phyloP scores from a whole-genome alignment of 2,888 invertebrate species.

The Altica lythri region DNA sequence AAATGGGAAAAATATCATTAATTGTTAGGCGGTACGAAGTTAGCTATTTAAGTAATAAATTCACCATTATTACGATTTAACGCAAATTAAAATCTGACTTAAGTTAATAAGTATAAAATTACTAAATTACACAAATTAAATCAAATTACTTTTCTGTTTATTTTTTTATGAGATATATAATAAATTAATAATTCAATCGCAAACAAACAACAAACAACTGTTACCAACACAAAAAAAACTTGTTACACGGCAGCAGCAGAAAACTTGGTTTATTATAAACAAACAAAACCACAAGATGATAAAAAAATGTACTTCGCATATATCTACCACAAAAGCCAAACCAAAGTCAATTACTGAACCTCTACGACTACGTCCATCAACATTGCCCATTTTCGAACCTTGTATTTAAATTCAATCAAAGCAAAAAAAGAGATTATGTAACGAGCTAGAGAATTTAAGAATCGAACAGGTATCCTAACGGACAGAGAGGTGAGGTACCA shows the following conservation, averaged over 20 bases:
- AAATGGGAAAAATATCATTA: too few relatives aligned
- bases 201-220: constrained; percentile 11
- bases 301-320: constrained; percentile 1
- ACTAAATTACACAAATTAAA: too few relatives aligned
- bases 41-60: too few relatives aligned
- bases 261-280: constrained; percentile 18
- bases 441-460: constrained; percentile 47
- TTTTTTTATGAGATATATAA: too few relatives aligned
- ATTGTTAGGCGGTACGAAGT: too few relatives aligned
- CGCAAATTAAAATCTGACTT: too few relatives aligned
- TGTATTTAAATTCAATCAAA: constrained; percentile 34
- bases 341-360: constrained; percentile 6
- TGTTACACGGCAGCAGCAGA: constrained; percentile 1
- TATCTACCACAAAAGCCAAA: constrained; percentile 9
- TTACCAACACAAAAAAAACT: constrained; percentile 13
- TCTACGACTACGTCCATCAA: constrained; percentile 10
- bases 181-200: too few relatives aligned
- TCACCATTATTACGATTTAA: too few relatives aligned
- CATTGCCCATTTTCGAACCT: constrained; percentile 21
- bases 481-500: constrained; percentile 23
- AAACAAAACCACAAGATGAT: constrained; percentile 14
- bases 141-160: too few relatives aligned
- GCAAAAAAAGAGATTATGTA: constrained; percentile 49
- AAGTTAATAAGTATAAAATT: too few relatives aligned
- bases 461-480: constrained; percentile 37